Percentiles rank a stretch among this genome's conserved stretches.
Conservation (phyloP, 2,888 invertebrate genomes). For the Acronicta leporina region DNA sequence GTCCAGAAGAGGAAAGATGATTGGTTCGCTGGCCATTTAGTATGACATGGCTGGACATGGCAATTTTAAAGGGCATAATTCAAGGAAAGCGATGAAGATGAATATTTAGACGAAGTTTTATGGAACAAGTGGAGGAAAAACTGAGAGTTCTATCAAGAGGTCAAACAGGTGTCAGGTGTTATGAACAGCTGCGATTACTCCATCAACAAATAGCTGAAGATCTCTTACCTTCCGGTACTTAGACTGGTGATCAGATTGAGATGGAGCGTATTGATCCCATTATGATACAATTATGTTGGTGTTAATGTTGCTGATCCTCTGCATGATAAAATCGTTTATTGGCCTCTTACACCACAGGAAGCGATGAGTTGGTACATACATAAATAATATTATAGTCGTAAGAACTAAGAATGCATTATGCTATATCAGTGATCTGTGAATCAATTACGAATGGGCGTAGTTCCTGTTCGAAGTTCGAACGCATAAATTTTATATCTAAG, state of each 20-base stretch:
- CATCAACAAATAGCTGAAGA: no score
- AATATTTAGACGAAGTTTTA: no score
- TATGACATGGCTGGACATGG: no score
- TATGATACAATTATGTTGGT: conserved; percentile 13
- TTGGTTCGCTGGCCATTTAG: no score
- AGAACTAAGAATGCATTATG: conserved; percentile 45
- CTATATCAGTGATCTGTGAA: conserved; percentile 54
- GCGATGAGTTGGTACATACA: conserved; percentile 18
- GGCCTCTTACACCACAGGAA: conserved; percentile 29
- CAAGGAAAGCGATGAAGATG: no score
- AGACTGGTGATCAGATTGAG: neutral
- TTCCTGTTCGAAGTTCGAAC: conserved; percentile 38
- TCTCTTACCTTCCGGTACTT: no score
- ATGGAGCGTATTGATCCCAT: neutral
- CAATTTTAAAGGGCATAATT: no score
- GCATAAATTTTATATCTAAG: conserved; percentile 27
- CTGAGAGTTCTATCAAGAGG: no score
- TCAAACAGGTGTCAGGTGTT: no score
- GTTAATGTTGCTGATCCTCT: neutral
- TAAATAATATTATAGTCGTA: conserved; percentile 28
- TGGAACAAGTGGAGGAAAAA: no score
- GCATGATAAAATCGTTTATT: conserved; percentile 7
- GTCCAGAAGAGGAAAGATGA: no score
- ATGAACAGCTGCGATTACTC: no score
- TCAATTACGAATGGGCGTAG: conserved; percentile 49